Conservation (phyloP, 2,113 vertebrate genomes). For the Tyrannus savana region DNA sequence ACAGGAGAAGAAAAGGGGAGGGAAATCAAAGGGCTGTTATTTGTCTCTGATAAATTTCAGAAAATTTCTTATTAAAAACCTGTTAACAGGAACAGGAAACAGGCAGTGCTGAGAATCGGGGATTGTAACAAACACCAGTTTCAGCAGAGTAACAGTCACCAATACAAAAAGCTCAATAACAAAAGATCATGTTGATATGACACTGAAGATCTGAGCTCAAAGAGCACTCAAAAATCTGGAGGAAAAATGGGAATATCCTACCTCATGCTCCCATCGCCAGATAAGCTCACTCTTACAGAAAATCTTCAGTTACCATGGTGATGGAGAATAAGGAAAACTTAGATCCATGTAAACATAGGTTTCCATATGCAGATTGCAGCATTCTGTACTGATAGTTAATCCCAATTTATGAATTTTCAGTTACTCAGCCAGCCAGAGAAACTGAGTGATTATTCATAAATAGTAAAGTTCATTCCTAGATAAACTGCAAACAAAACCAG, state of each 20-base stretch:
- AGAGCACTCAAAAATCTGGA: neutral
- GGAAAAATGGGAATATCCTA: neutral
- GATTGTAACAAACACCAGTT: neutral
- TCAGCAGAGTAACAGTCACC: accelerated
- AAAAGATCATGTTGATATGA: neutral
- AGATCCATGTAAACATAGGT: neutral
- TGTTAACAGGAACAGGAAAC: neutral
- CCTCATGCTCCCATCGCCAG: neutral
- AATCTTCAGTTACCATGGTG: neutral
- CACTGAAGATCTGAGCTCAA: neutral
- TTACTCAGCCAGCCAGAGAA: neutral
- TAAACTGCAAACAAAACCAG: neutral
- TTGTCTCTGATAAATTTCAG: neutral
- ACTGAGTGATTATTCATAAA: neutral
- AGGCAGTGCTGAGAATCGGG: accelerated
- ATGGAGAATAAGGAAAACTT: accelerated
- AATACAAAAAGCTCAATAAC: neutral
- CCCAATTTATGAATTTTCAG: neutral
- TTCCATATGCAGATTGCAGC: neutral
- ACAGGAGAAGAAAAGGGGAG: neutral
- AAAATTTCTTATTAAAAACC: neutral
- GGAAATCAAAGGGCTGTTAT: neutral
- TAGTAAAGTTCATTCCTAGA: neutral
- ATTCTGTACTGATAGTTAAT: neutral
- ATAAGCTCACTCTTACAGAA: neutral